Evolutionary conservation across 2,888 invertebrate species (phyloP).

Genomic region (Temnothorax unifasciatus): DNA sequence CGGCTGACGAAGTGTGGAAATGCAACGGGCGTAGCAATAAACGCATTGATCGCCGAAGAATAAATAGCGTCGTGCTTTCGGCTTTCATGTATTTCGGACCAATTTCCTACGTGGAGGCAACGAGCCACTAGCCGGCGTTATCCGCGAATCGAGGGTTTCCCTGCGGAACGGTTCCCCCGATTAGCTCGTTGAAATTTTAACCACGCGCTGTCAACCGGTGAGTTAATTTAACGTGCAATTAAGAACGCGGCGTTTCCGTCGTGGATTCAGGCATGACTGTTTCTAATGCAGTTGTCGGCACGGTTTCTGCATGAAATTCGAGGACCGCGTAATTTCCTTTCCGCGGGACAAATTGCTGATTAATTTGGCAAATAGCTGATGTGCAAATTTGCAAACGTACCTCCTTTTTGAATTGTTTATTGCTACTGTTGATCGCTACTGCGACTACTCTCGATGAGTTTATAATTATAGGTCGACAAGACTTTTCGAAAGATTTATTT

Average conservation of each 20-base stretch:
- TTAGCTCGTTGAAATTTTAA: slow-evolving; percentile 63
- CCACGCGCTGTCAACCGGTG: slow-evolving; percentile 45
- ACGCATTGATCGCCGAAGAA: slow-evolving; percentile 47
- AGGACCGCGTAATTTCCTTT: slow-evolving; percentile 19
- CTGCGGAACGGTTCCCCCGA: slow-evolving; percentile 39
- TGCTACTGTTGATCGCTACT: neutral
- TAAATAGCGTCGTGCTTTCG: slow-evolving; percentile 42
- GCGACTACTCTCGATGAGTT: neutral
- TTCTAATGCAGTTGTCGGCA: slow-evolving; percentile 35
- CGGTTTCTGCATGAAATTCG: slow-evolving; percentile 36
- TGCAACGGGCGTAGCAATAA: slow-evolving; percentile 47
- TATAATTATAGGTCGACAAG: neutral
- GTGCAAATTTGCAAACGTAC: slow-evolving; percentile 21
- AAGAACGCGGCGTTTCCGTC: slow-evolving; percentile 49
- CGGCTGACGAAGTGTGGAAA: slow-evolving; percentile 40
- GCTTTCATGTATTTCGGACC: slow-evolving; percentile 22
- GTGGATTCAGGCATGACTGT: slow-evolving; percentile 17
- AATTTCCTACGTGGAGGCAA: slow-evolving; percentile 45
- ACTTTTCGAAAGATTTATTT: neutral
- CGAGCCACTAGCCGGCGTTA: slow-evolving; percentile 7
- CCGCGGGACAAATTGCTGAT: slow-evolving; percentile 37
- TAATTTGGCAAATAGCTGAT: slow-evolving; percentile 42
- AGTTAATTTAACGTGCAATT: slow-evolving; percentile 59
- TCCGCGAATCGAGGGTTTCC: slow-evolving; percentile 26
- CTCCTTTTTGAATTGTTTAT: slow-evolving; percentile 4